phyloP scores from a whole-genome alignment of 2,113 vertebrate species.

The Onychostoma macrolepis region DNA sequence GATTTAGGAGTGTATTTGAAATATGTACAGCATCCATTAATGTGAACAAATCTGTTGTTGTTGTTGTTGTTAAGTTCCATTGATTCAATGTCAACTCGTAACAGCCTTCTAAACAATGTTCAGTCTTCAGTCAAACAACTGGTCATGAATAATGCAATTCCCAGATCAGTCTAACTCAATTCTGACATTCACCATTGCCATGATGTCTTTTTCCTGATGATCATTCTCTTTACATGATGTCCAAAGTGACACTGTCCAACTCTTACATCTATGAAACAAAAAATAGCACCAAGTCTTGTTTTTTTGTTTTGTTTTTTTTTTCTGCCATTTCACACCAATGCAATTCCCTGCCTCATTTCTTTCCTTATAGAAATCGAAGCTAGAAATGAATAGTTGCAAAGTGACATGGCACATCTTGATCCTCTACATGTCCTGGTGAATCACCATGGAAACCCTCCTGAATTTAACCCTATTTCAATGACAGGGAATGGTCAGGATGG shows the following conservation, averaged over 20 bases:
- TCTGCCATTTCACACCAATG: neutral
- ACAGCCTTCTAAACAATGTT: neutral
- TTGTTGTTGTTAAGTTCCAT: neutral
- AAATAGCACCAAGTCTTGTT: neutral
- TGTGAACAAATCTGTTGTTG: neutral
- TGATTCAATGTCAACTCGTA: neutral
- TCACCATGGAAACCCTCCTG: slow-evolving; percentile 24
- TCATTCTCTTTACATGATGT: neutral
- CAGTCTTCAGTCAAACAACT: slow-evolving; percentile 12
- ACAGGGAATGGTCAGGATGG: neutral
- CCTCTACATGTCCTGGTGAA: neutral
- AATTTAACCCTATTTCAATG: neutral
- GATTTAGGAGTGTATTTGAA: neutral
- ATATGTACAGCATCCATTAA: neutral
- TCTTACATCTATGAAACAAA: neutral
- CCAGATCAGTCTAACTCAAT: neutral
- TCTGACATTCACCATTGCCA: neutral
- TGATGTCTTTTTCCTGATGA: neutral
- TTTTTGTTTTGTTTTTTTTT: neutral
- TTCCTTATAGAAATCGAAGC: neutral
- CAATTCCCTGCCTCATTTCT: neutral
- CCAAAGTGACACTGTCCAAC: neutral
- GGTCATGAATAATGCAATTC: slow-evolving; percentile 16
- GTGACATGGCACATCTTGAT: neutral
- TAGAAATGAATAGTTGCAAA: neutral